Conservation (phyloP, 2,797 vertebrate species). For the Buphagus erythrorhynchus region DNA sequence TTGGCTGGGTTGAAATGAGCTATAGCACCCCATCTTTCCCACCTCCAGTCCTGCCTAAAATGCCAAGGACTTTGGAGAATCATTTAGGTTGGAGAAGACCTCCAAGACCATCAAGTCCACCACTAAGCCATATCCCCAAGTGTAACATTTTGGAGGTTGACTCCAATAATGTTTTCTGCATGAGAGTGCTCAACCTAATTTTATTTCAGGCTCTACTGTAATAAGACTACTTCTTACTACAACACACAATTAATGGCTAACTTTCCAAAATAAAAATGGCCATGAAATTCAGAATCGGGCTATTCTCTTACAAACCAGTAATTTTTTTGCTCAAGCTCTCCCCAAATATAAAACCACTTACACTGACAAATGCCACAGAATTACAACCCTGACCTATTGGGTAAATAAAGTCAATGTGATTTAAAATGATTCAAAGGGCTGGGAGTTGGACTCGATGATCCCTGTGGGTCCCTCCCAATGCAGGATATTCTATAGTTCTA, state of each 20-base stretch:
- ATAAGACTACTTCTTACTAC: background rate
- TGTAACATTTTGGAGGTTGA: background rate
- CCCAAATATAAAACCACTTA: background rate
- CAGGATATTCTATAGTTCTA: background rate
- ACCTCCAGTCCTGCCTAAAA: background rate
- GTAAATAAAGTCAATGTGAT: background rate
- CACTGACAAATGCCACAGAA: background rate
- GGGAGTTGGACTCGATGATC: background rate
- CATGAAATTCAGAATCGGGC: background rate
- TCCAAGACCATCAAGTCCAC: background rate
- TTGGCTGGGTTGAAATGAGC: background rate
- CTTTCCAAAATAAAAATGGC: background rate
- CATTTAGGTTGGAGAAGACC: background rate
- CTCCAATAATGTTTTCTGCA: background rate
- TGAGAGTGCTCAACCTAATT: background rate
- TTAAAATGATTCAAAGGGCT: background rate
- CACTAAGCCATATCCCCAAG: background rate
- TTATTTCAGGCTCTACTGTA: background rate
- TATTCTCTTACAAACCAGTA: background rate
- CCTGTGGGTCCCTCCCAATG: background rate
- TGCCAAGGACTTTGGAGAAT: background rate
- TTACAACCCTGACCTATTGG: background rate
- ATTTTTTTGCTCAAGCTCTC: background rate
- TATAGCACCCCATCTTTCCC: background rate
- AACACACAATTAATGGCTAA: background rate